phyloP scores from a whole-genome alignment of 2,888 invertebrate species.

The Tenthredo amoena region DNA sequence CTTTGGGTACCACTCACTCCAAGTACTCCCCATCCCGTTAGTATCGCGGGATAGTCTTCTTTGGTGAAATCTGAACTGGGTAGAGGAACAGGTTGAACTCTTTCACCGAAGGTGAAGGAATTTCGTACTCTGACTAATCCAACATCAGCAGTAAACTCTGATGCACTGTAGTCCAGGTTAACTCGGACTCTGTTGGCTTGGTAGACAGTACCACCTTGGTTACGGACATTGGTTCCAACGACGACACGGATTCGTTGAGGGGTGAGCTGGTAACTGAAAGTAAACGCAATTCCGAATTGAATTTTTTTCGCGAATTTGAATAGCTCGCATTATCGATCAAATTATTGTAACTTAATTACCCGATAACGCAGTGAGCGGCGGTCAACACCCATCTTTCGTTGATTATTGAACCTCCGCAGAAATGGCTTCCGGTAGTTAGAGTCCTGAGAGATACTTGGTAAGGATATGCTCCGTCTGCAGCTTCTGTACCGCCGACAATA shows the following conservation, averaged over 20 bases:
- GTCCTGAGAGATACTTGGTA: conserved; percentile 61
- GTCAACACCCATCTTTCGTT: conserved; percentile 61
- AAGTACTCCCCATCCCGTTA: conserved; percentile 34
- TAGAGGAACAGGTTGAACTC: conserved; percentile 22
- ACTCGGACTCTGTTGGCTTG: neutral
- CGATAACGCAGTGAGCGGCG: conserved; percentile 47
- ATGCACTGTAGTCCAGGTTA: neutral
- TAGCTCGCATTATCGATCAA: neutral
- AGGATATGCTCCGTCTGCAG: conserved; percentile 58
- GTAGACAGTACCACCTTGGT: conserved; percentile 17
- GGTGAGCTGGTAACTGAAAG: neutral
- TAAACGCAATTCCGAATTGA: neutral
- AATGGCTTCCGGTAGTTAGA: conserved; percentile 54
- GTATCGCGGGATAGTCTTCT: neutral
- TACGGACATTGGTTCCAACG: conserved; percentile 21
- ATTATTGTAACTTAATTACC: neutral
- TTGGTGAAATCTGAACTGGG: conserved; percentile 29
- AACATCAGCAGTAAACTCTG: neutral
- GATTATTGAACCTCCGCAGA: conserved; percentile 61
- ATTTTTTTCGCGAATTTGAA: neutral
- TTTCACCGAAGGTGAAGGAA: neutral
- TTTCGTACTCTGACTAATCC: neutral
- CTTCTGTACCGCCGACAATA: conserved; percentile 59
- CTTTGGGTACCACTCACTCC: neutral
- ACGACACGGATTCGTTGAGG: conserved; percentile 4